Base-by-base conservation (phyloP, 2,797 vertebrate genomes). In the Chelidonichthys spinosus region DNA sequence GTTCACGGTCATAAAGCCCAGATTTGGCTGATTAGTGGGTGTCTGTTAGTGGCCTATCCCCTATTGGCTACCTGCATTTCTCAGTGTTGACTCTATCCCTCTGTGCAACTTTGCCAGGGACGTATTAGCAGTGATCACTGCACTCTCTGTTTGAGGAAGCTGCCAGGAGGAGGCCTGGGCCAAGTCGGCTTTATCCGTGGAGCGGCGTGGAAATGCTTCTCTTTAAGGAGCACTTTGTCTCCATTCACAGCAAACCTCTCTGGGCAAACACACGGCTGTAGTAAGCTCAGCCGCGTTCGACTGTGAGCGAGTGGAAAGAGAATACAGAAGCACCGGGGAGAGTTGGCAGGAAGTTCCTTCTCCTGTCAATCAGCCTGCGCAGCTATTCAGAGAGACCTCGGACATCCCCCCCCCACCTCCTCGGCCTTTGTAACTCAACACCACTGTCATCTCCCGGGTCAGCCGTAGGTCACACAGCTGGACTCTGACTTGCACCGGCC, bases 371-470 rank as follows among this genome's bases (percentile, higher is more conserved):
- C 90, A 87, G 81, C 76, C 76, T 74, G 72, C 66, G 78, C 55
- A 63, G 88, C 90, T 90, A 91, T 92, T 92, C 92, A 93, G 70
- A 87, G 82, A 78, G 78, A 81, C 69, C 78, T 79, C 82, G 69
- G 37, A 66, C 70, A 75, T n/a, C n/a, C n/a, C 66, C 63, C 69
- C 47, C 37, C 72, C 14, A 42, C 56, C 84, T 77, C 83, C 67
- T 78, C 74, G 53, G 81, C 82, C 88, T 90, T 88, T 91, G 91
- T 87, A 93, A 93, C 85, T 84, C 75, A 82, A 93, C 44, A 60
- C 85, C 85, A 90, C 85, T 87, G 91, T 92, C 91, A 89, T 89
- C 81, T 85, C 85, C 46, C 18, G 56, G 92, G 93, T 95, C 94
- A 93, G 75, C 35, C 74, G 44, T 7, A 55, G 93, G 94, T 93